Evolutionary conservation across 2,888 invertebrate genomes (phyloP).

Genomic region (Hedychridium roseum): DNA sequence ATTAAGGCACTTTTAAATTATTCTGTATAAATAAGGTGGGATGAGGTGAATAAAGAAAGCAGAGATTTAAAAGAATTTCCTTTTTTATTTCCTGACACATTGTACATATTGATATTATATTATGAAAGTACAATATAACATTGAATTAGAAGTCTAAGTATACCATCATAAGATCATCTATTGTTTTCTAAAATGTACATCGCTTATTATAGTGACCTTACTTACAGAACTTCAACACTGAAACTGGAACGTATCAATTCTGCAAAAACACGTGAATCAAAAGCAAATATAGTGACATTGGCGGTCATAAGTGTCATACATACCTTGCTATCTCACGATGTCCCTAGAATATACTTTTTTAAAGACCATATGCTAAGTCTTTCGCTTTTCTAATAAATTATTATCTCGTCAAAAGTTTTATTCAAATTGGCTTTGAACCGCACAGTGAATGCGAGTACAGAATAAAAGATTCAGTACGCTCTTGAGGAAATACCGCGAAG

Average conservation of each 20-base stretch:
- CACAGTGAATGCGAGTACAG: conserved; percentile 20
- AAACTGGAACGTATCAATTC: conserved; percentile 29
- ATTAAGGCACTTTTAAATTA: too few species aligned
- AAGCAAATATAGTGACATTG: conserved; percentile 14
- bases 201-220: conserved; percentile 35
- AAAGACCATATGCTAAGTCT: conserved; percentile 10
- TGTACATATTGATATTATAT: conserved; percentile 54
- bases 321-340: background rate
- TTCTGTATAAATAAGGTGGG: too few species aligned
- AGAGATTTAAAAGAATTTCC: conserved; percentile 43
- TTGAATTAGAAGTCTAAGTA: conserved; percentile 33
- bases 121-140: conserved; percentile 55
- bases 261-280: conserved; percentile 32
- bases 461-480: conserved; percentile 21
- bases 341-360: background rate
- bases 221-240: conserved; percentile 29
- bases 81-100: conserved; percentile 51
- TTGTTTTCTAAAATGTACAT: conserved; percentile 43
- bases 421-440: conserved; percentile 22
- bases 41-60: too few species aligned
- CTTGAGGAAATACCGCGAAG: conserved; percentile 16
- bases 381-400: conserved; percentile 31
- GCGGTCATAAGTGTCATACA: conserved; percentile 13
- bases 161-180: conserved; percentile 29
- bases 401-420: conserved; percentile 23